A percentile compares a stretch with the other conserved stretches of the same genome.
These are phyloP conservation scores for Cassiopea xamachana DNA, from an alignment of 30 jellyfish, hydroid and myxozoan genomes.

Conservation along the genomic window DNA sequence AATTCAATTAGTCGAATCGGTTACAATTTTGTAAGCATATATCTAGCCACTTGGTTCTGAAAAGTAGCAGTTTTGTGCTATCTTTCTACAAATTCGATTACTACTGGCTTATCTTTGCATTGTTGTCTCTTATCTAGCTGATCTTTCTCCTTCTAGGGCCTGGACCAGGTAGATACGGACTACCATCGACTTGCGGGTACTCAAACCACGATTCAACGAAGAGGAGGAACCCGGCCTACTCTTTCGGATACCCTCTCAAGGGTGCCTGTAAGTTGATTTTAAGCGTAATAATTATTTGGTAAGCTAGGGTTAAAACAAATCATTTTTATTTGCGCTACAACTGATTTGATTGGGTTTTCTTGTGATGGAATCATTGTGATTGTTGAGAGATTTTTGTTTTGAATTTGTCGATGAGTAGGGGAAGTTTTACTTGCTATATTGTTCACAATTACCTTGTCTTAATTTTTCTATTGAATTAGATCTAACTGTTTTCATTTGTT, in stretches of 20 bases:
- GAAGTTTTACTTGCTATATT: no score
- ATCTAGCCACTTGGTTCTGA: not conserved
- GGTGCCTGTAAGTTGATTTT: conserved; percentile 67
- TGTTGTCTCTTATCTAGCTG: not conserved
- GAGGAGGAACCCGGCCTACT: conserved; percentile 90
- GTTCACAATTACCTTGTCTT: no score
- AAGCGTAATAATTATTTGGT: not conserved
- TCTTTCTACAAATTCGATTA: conserved; percentile 2
- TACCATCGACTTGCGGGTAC: conserved; percentile 95
- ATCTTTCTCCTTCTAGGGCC: conserved; percentile 76
- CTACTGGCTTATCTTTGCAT: not conserved
- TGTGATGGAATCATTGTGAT: no score
- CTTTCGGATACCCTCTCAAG: conserved; percentile 93
- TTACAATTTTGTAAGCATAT: not conserved
- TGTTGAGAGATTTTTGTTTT: no score
- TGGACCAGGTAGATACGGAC: conserved; percentile 97
- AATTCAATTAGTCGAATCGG: not conserved
- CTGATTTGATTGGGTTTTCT: no score
- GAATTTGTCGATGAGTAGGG: no score
- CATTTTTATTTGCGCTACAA: no score
- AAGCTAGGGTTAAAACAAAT: no score
- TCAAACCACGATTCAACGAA: conserved; percentile 84
- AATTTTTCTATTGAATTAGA: not conserved
- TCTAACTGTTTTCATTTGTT: not conserved
- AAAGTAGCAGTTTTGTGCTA: not conserved